Evolutionary conservation across 2,888 invertebrate species (phyloP).

Genomic region (Andrena trimmerana): DNA sequence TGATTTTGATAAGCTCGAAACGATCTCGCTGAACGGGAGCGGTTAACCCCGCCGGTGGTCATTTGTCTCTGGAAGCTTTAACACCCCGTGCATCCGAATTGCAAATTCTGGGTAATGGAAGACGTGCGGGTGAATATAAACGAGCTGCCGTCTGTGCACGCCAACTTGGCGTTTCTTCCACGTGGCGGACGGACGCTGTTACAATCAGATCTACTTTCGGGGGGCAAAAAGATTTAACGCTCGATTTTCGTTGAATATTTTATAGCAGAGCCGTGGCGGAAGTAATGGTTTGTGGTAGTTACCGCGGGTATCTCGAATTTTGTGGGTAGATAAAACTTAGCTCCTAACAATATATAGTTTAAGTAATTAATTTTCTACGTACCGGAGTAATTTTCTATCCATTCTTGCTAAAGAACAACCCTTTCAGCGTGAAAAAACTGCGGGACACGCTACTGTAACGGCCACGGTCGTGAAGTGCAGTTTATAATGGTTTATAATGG

Average conservation of each 20-base stretch:
- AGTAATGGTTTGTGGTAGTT: too few relatives aligned
- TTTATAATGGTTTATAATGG: not conserved
- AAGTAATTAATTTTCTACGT: too few relatives aligned
- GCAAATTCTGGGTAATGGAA: constrained; percentile 65
- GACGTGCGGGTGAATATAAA: constrained; percentile 61
- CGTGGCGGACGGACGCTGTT: not conserved
- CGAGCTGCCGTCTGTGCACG: constrained; percentile 18
- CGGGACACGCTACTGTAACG: not conserved
- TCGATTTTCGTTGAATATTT: too few relatives aligned
- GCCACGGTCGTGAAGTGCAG: not conserved
- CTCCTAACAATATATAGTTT: too few relatives aligned
- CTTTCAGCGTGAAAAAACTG: too few relatives aligned
- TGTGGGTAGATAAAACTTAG: too few relatives aligned
- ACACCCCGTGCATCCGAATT: constrained; percentile 62
- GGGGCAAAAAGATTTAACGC: too few relatives aligned
- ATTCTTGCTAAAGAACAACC: too few relatives aligned
- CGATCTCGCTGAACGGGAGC: not conserved
- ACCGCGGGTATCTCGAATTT: too few relatives aligned
- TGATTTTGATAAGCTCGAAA: constrained; percentile 43
- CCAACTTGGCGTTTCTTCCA: constrained; percentile 28
- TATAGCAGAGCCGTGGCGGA: too few relatives aligned
- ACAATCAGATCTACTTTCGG: not conserved
- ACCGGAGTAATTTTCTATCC: too few relatives aligned
- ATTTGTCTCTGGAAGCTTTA: constrained; percentile 50
- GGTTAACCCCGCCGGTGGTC: constrained; percentile 37